Conservation (phyloP, 2,888 invertebrate species). For the Penaeus monodon region DNA sequence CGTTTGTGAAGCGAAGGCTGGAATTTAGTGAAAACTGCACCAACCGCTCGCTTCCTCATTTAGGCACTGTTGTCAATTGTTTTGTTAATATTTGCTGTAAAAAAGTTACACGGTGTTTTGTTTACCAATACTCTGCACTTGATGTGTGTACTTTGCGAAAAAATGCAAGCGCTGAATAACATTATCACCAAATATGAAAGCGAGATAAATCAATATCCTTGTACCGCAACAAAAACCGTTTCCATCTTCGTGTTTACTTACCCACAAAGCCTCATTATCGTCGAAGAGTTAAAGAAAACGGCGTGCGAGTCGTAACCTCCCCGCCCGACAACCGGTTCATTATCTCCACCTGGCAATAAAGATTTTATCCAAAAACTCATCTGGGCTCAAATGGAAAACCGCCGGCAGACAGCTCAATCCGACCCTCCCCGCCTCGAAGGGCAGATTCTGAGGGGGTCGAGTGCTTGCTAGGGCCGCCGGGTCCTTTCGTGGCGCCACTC, state of each 20-base stretch:
- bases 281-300: constrained; percentile 20
- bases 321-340: constrained; percentile 26
- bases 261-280: neutral
- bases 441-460: neutral
- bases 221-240: no score
- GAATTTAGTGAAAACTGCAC: no score
- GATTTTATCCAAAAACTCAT: constrained; percentile 35
- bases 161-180: no score
- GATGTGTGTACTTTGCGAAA: no score
- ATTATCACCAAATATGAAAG: no score
- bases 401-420: constrained; percentile 23
- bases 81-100: no score
- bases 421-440: neutral
- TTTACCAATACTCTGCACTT: no score
- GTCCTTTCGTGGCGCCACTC: neutral
- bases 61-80: no score
- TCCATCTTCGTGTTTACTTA: neutral
- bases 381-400: constrained; percentile 23
- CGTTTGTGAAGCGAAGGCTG: no score
- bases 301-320: constrained; percentile 24
- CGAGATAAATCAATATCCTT: no score
- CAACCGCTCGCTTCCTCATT: no score
- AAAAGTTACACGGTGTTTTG: no score
- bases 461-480: neutral
- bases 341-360: constrained; percentile 20